Evolutionary conservation across 2,888 invertebrate species (phyloP), one percentile per base, ranked within the genome.

Genomic region (Acrobasis repandana): DNA sequence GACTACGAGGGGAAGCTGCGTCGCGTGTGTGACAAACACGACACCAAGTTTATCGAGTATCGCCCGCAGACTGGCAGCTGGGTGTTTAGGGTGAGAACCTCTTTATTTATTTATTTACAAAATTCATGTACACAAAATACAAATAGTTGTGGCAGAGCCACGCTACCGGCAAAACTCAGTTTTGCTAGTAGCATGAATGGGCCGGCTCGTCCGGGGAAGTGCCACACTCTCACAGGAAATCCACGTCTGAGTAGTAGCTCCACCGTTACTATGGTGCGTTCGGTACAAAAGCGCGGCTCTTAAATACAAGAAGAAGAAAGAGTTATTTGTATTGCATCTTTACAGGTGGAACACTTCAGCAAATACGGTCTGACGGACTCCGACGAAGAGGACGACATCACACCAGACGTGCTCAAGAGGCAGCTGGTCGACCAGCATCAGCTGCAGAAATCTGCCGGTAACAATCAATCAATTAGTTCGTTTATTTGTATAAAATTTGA

Each of bases 61-160:
- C 94, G 98, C 0, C 97, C 98, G 0, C 97, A 97, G 81, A 98
- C 98, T 1, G 99, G 99, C 28, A 98, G 98, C 60, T 99, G 99
- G 99, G 98, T 98, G 58, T 99, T 99, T 87, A 95, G 96, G 83
- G 97, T 96, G 70, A 77, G 78, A 69, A 9, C 10, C 9, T 34
- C 15, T n/a, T n/a, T 34, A 8, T 9, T 33, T 33, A 3, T 33
- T 52, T 14, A n/a, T 33, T n/a, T 9, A n/a, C 14, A 10, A 28
- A n/a, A n/a, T n/a, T n/a, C n/a, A n/a, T n/a, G n/a, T n/a, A n/a
- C n/a, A n/a, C n/a, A n/a, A n/a, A n/a, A n/a, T n/a, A n/a, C n/a
- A n/a, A n/a, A n/a, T n/a, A n/a, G n/a, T n/a, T n/a, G n/a, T n/a
- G n/a, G n/a, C n/a, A n/a, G n/a, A n/a, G n/a, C n/a, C n/a, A n/a